Evolutionary conservation across 2,888 invertebrate genomes (phyloP), one percentile per base, ranked within the genome.

Genomic region (Dendrolimus pini): DNA sequence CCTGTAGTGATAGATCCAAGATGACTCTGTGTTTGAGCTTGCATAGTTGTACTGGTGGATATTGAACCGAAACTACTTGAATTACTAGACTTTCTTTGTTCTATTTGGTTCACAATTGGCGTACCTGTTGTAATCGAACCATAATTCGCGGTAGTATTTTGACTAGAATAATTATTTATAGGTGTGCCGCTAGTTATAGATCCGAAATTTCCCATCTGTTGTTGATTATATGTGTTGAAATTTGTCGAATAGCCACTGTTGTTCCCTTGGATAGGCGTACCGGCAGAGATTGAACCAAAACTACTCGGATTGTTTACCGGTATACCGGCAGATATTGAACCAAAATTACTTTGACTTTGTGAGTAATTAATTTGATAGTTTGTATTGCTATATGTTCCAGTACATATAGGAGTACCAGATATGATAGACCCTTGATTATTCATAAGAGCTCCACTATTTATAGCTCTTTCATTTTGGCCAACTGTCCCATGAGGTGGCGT

Each of bases 221-320:
- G 30, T 30, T 30, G 30, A 30, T 30, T 30, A 54, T 52, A 30
- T 42, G 54, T 54, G 30, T 54, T 47, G 52, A 58, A 54, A 41
- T 61, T 60, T 47, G 57, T 10, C 47, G 47, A 56, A 41, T 41
- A 53, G 53, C 53, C 41, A 7, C 53, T 41, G 0, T 41, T 56
- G 53, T 41, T 56, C 30, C 30, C 30, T 30, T 30, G 71, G 13
- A 72, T 57, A 0, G 77, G 75, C 0, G 82, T 80, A 0, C 86
- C 80, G 7, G 82, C 78, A 2, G 77, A 80, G 18, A 79, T 80
- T 0, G 83, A 79, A 1, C 79, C 74, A 18, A 18, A 18, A 18
- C 18, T 18, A 7, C 62, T 61, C 30, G 6, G 47, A 7, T 58
- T 9, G 8, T 60, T 64, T 13, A 64, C 59, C 1, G 65, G 63